Conservation (phyloP, 2,888 invertebrate genomes). For the Oligia latruncula region DNA sequence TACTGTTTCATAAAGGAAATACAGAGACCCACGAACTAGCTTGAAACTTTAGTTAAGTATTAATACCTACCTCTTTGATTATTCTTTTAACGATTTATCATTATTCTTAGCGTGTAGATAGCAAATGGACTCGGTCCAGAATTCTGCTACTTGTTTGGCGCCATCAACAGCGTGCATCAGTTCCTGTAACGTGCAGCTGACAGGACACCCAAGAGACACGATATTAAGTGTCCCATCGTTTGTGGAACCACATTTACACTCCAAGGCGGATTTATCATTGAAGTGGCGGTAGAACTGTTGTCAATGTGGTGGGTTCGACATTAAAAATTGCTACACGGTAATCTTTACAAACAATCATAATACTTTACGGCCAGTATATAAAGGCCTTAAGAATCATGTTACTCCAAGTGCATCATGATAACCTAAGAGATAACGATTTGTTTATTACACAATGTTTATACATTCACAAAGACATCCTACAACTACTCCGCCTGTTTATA, state of each 20-base stretch:
- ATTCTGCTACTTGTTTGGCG: no score
- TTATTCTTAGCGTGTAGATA: background rate
- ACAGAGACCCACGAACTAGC: background rate
- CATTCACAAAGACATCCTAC: background rate
- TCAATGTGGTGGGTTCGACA: background rate
- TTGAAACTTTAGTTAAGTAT: background rate
- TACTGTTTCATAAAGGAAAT: background rate
- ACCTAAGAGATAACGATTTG: constrained; percentile 22
- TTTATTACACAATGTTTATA: constrained; percentile 13
- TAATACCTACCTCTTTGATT: background rate
- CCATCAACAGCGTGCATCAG: no score
- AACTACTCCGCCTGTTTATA: background rate
- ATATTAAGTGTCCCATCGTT: no score
- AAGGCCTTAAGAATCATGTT: constrained; percentile 13
- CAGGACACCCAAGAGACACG: no score
- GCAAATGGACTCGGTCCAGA: no score
- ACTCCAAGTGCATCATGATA: constrained; percentile 39
- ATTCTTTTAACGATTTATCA: background rate
- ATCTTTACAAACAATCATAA: background rate
- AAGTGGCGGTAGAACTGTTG: no score
- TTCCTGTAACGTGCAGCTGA: no score
- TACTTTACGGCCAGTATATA: background rate
- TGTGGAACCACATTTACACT: no score
- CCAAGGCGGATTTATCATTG: background rate
- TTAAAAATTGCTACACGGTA: background rate